Conservation (phyloP, 23 tunicate genomes). For the Clavelina lepadiformis region DNA sequence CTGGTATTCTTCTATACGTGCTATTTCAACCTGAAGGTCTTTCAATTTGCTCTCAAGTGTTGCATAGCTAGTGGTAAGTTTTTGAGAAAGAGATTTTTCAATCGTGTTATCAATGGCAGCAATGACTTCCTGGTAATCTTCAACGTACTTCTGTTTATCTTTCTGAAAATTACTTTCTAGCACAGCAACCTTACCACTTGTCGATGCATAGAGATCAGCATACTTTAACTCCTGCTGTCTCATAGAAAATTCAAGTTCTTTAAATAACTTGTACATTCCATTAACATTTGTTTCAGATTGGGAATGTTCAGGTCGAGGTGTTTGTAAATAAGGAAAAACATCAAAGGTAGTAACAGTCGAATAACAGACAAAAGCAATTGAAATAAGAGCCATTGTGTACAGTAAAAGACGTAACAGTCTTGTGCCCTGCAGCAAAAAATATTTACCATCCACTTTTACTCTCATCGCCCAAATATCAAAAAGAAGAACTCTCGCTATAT, state of each 20-base stretch:
- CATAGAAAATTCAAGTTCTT: slow-evolving; percentile 4
- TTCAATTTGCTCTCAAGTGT: slow-evolving; percentile 8
- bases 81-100: neutral
- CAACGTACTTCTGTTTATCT: neutral
- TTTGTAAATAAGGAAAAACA: too few relatives aligned
- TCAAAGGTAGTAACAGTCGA: too few relatives aligned
- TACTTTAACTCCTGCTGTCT: slow-evolving; percentile 9
- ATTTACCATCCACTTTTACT: too few relatives aligned
- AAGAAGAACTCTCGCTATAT: too few relatives aligned
- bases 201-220: slow-evolving; percentile 5
- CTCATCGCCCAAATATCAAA: too few relatives aligned
- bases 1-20: neutral
- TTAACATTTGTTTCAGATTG: too few relatives aligned
- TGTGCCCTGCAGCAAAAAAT: too few relatives aligned
- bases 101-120: neutral
- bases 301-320: too few relatives aligned
- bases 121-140: neutral
- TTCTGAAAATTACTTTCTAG: neutral
- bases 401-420: too few relatives aligned
- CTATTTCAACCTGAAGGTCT: slow-evolving; percentile 3
- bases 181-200: neutral
- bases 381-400: too few relatives aligned
- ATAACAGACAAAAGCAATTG: neutral
- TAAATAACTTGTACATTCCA: neutral
- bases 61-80: neutral